Evolutionary conservation across 2,888 invertebrate genomes (phyloP).

Genomic region (Euzophera pinguis): DNA sequence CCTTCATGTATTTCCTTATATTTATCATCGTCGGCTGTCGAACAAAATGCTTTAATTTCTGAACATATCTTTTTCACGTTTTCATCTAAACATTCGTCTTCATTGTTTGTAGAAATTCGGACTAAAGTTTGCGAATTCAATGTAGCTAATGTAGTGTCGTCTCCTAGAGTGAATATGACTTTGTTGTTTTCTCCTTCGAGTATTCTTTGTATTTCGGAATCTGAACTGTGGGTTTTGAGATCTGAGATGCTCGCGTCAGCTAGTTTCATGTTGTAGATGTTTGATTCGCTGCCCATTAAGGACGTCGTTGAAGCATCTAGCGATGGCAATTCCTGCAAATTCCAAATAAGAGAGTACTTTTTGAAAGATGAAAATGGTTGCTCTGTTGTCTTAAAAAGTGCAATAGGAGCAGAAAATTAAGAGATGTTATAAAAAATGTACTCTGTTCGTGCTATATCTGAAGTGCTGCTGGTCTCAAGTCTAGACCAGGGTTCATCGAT

Average conservation of each 20-base stretch:
- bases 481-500: no score
- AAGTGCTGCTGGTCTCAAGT: no score
- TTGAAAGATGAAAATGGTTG: no score
- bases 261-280: constrained; percentile 64
- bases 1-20: constrained; percentile 33
- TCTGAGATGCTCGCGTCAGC: constrained; percentile 31
- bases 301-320: constrained; percentile 65
- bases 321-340: constrained; percentile 50
- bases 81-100: constrained; percentile 50
- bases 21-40: constrained; percentile 18
- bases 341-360: neutral
- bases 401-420: no score
- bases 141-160: constrained; percentile 33
- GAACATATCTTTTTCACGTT: constrained; percentile 60
- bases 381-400: no score
- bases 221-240: constrained; percentile 54
- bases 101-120: constrained; percentile 61
- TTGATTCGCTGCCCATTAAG: constrained; percentile 73
- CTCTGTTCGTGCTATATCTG: no score
- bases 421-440: no score
- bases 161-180: constrained; percentile 65
- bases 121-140: constrained; percentile 42
- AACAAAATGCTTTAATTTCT: constrained; percentile 58
- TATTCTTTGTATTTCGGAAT: constrained; percentile 58
- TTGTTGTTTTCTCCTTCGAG: constrained; percentile 26